Base-by-base conservation (phyloP, 2,797 vertebrate species). In the Phataginus tetradactyla region DNA sequence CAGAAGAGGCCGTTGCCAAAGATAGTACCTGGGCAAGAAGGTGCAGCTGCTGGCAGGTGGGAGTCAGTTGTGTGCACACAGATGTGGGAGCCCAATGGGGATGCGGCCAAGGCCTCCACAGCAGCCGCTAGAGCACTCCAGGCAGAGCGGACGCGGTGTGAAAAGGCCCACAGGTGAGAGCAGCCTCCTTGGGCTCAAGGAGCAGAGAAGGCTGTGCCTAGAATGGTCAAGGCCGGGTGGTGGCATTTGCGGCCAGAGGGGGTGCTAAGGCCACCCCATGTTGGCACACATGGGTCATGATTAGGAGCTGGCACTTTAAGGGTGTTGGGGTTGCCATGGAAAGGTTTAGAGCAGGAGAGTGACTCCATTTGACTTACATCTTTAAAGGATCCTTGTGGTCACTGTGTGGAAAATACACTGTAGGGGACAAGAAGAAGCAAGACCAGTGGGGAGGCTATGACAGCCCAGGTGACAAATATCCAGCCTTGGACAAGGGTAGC, bases 211-310 rank as follows among this genome's bases (percentile, higher is more conserved):
- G 27, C 37, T 32, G 1, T 13, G n/a, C 69, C 32, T 81, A 25
- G 18, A 7, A 27, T 5, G 21, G 42, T 25, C 39, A 27, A 49
- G 10, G 74, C 61, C 27, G 27, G 27, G 12, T 66, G 53, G 20
- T 37, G 11, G 61, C 29, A 55, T 34, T 2, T 45, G 45, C 20
- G 45, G 45, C 15, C 72, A 45, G 32, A 75, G 64, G 66, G 10
- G 63, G 11, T 0, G 0, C 42, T 23, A 51, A 64, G 37, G 59
- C 86, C 71, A 49, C 51, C 17, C 55, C 68, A 57, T 0, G 5
- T 3, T n/a, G 68, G 32, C 32, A 49, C 7, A 1, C 0, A 0
- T 66, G 51, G 57, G 15, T 61, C 66, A 20, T 1, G 34, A 64
- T 4, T 68, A 15, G 15, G 7, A 63, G 39, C 3, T 7, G 15